Evolutionary conservation across 2,888 invertebrate genomes (phyloP), one percentile per base, ranked within the genome.

Genomic region (Yponomeuta evonymella): DNA sequence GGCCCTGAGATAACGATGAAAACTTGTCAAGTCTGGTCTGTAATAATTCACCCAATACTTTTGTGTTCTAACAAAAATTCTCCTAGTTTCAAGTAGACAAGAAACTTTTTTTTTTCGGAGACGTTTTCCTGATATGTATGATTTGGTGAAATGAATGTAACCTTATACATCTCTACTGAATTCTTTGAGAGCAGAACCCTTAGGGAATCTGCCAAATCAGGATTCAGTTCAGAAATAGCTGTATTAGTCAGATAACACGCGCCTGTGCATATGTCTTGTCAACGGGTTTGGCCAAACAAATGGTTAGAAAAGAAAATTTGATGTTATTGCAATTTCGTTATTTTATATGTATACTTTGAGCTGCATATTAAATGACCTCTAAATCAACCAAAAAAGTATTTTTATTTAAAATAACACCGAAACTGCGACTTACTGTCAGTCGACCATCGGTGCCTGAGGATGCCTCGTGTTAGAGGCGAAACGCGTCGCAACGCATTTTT

Each of bases 231-330:
- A 15, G 15, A 58, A 58, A 58, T 58, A 15, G 51, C 51, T 5
- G 51, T 58, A 58, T 58, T 58, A 58, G 51, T 58, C 51, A 58
- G 15, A 58, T 58, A 58, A 58, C 51, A 58, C 51, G 51, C 51
- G 15, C 51, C 15, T 12, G 2, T 58, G 51, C 51, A 58, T 15
- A 58, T 58, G 12, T 58, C 51, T 58, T 58, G 51, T 58, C 51
- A 58, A 58, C 3, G 12, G 51, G 15, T 58, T 58, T 58, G 15
- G 15, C 15, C 51, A 12, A 15, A 58, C 15, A 58, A 58, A 15
- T 15, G 51, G 51, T 58, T 58, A 1, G 8, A 15, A 12, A 58
- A 58, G 2, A 58, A 15, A 58, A 58, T 15, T 58, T 1, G 15
- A 58, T 58, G 1, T 58, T 58, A 5, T 15, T 15, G 15, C 15